phyloP scores from a whole-genome alignment of 2,888 invertebrate genomes.

The Biston stratarius region DNA sequence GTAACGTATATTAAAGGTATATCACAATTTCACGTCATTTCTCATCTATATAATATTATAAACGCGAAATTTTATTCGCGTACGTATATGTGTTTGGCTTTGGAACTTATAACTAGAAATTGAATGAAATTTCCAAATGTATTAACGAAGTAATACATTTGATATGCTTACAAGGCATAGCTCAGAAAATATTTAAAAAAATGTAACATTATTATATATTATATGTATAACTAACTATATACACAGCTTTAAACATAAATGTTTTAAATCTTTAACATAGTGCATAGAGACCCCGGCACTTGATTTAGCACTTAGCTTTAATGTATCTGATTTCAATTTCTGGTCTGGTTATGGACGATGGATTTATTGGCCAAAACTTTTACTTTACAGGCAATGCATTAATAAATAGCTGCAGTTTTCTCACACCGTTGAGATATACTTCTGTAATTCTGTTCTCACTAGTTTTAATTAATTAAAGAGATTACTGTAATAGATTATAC shows the following conservation, averaged over 20 bases:
- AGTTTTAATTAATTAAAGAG: too few species aligned
- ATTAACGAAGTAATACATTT: too few species aligned
- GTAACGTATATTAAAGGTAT: too few species aligned
- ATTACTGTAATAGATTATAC: too few species aligned
- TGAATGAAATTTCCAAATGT: neutral
- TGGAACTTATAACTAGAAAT: neutral
- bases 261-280: neutral
- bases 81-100: neutral
- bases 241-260: neutral
- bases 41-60: too few species aligned
- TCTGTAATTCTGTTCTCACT: too few species aligned
- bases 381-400: neutral
- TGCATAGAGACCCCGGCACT: neutral
- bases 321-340: constrained; percentile 11
- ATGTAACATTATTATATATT: too few species aligned
- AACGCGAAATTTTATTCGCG: too few species aligned
- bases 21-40: neutral
- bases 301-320: constrained; percentile 7
- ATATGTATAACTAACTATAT: too few species aligned
- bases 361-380: constrained; percentile 11
- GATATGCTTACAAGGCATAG: too few species aligned
- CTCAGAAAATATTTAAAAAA: too few species aligned
- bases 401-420: neutral
- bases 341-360: neutral
- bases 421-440: too few species aligned